Conservation (phyloP, 2,113 vertebrate species). For the Tetrao urogallus region DNA sequence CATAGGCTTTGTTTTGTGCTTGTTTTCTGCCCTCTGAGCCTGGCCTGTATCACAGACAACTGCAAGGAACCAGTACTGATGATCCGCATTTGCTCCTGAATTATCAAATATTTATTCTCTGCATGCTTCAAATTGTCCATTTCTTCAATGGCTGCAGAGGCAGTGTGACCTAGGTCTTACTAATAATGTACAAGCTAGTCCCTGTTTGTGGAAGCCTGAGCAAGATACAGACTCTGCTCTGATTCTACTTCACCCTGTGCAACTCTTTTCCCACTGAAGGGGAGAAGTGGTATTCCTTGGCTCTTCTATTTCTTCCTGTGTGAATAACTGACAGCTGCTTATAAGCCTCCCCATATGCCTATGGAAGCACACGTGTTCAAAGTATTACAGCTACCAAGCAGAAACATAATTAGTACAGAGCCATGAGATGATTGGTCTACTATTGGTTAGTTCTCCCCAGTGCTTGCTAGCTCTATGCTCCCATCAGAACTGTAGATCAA, state of each 20-base stretch:
- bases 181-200: neutral
- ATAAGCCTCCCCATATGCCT: neutral
- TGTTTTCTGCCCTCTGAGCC: neutral
- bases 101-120: neutral
- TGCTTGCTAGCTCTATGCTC: neutral
- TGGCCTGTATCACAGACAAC: neutral
- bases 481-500: neutral
- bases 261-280: neutral
- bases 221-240: neutral
- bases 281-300: neutral
- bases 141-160: neutral
- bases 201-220: neutral
- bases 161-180: neutral
- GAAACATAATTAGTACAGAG: neutral
- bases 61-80: neutral
- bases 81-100: neutral
- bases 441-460: neutral
- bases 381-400: neutral
- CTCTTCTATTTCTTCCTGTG: neutral
- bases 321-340: neutral
- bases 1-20: neutral
- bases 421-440: neutral
- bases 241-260: neutral
- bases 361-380: neutral
- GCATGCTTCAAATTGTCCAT: neutral